phyloP scores from a whole-genome alignment of 2,888 invertebrate species.

The Anoncus sp. region DNA sequence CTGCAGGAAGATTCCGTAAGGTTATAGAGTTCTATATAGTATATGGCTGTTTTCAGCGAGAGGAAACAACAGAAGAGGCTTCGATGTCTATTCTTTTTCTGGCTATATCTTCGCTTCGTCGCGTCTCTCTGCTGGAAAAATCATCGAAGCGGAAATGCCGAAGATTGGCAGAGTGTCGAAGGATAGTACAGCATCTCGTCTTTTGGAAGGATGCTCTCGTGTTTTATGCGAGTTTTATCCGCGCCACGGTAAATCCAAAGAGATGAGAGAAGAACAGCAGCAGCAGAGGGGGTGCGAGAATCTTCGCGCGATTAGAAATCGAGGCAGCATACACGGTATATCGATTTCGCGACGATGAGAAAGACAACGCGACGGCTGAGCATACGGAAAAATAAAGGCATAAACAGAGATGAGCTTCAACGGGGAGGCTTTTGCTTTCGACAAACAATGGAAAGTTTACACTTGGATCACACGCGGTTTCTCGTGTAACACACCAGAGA shows the following conservation, averaged over 20 bases:
- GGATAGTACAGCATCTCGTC: conserved; percentile 6
- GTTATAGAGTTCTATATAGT: background rate
- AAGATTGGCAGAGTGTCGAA: conserved; percentile 36
- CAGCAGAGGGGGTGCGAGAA: too few relatives aligned
- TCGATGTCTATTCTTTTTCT: background rate
- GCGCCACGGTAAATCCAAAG: background rate
- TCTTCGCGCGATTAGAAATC: too few relatives aligned
- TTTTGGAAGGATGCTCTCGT: conserved; percentile 19
- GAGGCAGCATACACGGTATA: too few relatives aligned
- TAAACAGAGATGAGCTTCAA: conserved; percentile 22
- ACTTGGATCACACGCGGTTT: conserved; percentile 19
- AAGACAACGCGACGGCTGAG: background rate
- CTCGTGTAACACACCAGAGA: background rate
- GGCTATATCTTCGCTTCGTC: background rate
- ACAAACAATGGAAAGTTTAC: conserved; percentile 55
- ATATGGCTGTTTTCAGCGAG: background rate
- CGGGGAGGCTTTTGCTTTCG: conserved; percentile 31
- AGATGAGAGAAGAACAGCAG: background rate
- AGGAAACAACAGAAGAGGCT: background rate
- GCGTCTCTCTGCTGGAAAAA: conserved; percentile 5
- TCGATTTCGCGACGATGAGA: too few relatives aligned
- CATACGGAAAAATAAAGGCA: conserved; percentile 35
- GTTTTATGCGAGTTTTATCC: conserved; percentile 8
- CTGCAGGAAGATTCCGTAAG: background rate
- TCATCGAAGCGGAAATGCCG: conserved; percentile 51